Evolutionary conservation across 2,888 invertebrate species (phyloP), one percentile per base, ranked within the genome.

Genomic region (Doris montereyensis): DNA sequence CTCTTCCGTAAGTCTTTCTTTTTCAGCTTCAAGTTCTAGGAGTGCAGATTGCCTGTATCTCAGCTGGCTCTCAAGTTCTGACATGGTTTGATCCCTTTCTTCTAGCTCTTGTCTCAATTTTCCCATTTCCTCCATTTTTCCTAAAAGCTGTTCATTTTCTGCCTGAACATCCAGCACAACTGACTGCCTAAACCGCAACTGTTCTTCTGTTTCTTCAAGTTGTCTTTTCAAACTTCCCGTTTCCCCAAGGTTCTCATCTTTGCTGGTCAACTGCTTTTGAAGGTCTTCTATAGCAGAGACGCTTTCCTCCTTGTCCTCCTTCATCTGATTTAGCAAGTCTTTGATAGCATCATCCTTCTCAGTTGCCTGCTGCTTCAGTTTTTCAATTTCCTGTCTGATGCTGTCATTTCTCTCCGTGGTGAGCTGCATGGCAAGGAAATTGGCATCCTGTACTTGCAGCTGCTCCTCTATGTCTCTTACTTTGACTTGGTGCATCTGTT

Each of bases 61-160:
- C 70, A 82, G 67, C 62, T 84, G 81, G 77, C 82, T 68, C 26
- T 79, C 79, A 28, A 86, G 78, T 58, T 81, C 78, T 8, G 58
- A 73, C 0, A 79, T 91, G 13, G 2, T 94, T 92, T 81, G 87
- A 84, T 73, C 91, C 88, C 82, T 92, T 91, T 1, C 84, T 84
- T 79, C 83, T 28, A 83, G 13, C 28, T 81, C 80, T 24, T 79
- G 73, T 17, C 79, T 79, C n/a, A 83, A 62, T 26, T 80, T 76
- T 13, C 21, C 65, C 13, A 82, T 52, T 52, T 78, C 60, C 21
- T 30, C 52, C 3, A 5, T 2, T 21, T 8, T 34, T 13, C 34
- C n/a, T 30, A 76, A 3, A 24, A 89, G 81, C 77, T 84, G 84
- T 30, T 85, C 91, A 70, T 93, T 92, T 10, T 5, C 94, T 92